Percentiles rank a stretch among this genome's conserved stretches.
Conservation (phyloP, 2,797 vertebrate genomes). For the Botia kubotai region DNA sequence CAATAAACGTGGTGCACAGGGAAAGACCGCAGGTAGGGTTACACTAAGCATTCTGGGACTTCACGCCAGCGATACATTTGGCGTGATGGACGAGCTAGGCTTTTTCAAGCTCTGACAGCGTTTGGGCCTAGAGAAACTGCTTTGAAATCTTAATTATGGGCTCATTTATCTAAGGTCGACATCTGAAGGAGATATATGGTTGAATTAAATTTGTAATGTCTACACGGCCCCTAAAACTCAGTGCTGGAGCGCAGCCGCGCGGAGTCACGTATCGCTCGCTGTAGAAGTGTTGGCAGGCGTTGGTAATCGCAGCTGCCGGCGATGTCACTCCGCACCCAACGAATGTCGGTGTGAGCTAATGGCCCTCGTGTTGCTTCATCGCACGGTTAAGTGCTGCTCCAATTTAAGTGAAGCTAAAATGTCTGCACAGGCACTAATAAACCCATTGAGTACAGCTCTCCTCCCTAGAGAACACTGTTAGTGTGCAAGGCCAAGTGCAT, state of each 20-base stretch:
- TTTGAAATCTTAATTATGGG: not conserved
- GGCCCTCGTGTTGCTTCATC: slow-evolving; percentile 81
- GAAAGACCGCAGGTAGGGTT: slow-evolving; percentile 68
- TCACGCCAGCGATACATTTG: slow-evolving; percentile 54
- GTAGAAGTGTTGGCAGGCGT: slow-evolving; percentile 4
- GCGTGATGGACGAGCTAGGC: slow-evolving; percentile 54
- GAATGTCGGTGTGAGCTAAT: slow-evolving; percentile 76
- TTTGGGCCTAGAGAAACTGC: not conserved
- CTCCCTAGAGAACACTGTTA: slow-evolving; percentile 47
- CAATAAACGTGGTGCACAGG: slow-evolving; percentile 53
- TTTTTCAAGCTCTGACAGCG: not conserved
- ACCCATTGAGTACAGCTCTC: slow-evolving; percentile 68
- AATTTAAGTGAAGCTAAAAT: slow-evolving; percentile 76
- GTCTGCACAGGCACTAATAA: slow-evolving; percentile 80
- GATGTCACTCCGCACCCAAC: slow-evolving; percentile 80
- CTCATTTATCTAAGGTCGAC: not conserved
- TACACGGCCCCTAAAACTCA: not conserved
- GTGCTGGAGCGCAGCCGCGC: not conserved
- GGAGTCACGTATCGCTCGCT: not conserved
- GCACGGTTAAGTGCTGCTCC: slow-evolving; percentile 79
- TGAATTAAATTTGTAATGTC: not conserved
- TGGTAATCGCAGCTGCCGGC: slow-evolving; percentile 78
- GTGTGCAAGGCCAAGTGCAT: slow-evolving; percentile 63
- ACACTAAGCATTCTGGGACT: slow-evolving; percentile 60
- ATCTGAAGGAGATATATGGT: not conserved